These are phyloP conservation scores for Agrochola macilenta DNA, from an alignment of 2,888 invertebrate species.

Conservation along the genomic window DNA sequence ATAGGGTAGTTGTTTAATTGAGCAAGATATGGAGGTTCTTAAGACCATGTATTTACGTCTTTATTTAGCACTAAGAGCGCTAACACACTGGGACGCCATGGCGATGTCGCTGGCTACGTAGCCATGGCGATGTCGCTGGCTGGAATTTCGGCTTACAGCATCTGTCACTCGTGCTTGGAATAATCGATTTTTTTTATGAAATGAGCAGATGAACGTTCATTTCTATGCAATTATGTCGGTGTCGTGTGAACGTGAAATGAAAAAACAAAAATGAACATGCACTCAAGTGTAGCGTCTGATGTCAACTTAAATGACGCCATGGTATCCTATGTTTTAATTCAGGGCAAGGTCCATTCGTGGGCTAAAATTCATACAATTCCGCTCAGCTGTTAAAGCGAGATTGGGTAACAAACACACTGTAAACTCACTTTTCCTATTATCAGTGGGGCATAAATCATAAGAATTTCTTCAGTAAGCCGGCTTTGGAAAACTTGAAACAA, in stretches of 20 bases:
- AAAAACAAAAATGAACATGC: background rate
- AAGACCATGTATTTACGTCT: background rate
- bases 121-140: too few species aligned
- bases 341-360: background rate
- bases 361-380: background rate
- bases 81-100: too few species aligned
- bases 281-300: background rate
- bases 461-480: conserved; percentile 8
- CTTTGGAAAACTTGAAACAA: conserved; percentile 5
- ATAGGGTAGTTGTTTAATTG: conserved; percentile 11
- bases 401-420: background rate
- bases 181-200: too few species aligned
- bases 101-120: too few species aligned
- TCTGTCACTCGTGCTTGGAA: background rate
- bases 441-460: background rate
- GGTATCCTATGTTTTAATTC: background rate
- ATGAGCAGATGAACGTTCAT: background rate
- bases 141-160: background rate
- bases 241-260: background rate
- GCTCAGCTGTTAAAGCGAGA: background rate
- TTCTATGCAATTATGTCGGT: background rate
- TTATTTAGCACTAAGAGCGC: background rate
- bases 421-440: background rate
- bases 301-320: too few species aligned
- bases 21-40: background rate